Base-by-base conservation (phyloP, 2,888 invertebrate genomes). In the Lacanobia wlatinum region DNA sequence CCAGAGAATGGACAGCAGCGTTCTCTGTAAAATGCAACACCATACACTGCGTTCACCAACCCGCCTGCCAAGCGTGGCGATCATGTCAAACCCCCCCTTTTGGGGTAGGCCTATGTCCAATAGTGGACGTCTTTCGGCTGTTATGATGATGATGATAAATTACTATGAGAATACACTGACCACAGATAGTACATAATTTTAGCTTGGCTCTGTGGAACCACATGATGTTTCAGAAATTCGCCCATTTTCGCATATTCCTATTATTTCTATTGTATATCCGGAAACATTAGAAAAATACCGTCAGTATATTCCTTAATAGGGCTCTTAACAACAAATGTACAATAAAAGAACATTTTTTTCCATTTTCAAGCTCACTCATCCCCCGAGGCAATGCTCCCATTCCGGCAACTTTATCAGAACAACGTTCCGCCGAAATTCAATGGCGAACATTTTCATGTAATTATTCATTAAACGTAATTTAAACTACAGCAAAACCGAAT, bases 381-480 rank as follows among this genome's bases (percentile, higher is more conserved):
- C 73, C 82, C 53, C 52, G 56, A 71, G 78, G 85, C 79, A 6
- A 10, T 73, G 53, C 66, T 64, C 76, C 63, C 60, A 69, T 76
- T 84, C 71, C 61, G 50, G 9, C 55, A 76, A 73, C 55, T 68
- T 83, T 50, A 56, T 23, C 34, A 58, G 56, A 68, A 76, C 65
- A 78, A 52, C 28, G 62, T 56, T 70, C 38, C 40, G 3, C 16
- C 38, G n/a, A 63, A 73, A 70, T 76, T 64, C 38, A 71, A 12
- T 23, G 16, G 8, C n/a, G 50, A 76, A 76, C 70, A 77, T 77
- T 63, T 68, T 73, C 68, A 34, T 55, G 50, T 73, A 58, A 73
- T 73, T 66, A 80, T 80, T 86, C 78, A 76, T 74, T 64, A 68
- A 80, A 70, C 48, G 46, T 40, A 78, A 80, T 76, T 82, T 87